Evolutionary conservation across 2,113 vertebrate species (phyloP), one percentile per base, ranked within the genome.

Genomic region (Semnornis frantzii): DNA sequence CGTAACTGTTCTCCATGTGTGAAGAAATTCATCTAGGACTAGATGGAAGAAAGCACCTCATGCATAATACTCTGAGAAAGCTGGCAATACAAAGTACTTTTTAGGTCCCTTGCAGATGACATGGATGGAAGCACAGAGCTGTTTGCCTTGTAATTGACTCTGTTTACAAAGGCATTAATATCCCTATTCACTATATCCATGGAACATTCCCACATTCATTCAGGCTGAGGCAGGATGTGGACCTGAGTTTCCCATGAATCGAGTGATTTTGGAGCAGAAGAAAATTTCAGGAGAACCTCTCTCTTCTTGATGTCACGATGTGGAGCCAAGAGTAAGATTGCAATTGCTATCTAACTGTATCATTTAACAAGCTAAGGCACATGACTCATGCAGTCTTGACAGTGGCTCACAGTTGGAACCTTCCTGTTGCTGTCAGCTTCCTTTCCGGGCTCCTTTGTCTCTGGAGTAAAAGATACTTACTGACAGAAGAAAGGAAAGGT

Each of bases 381-480:
- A 2, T 30, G 8, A 57, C 24, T 6, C 16, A 17, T 34, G 17
- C 5, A 42, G 19, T 31, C 50, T 63, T 74, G 15, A 34, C 8
- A n/a, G 11, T 39, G 27, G 8, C 10, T 92, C 15, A 9, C 54
- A 31, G 14, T 3, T 3, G 1, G 44, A 85, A 89, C 21, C 4
- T 0, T 6, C 0, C 7, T 19, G 1, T 42, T 90, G 16, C 42
- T 63, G 7, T 48, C 8, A 4, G 14, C n/a, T 82, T 64, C 9
- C n/a, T 82, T 60, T 68, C 34, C 31, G 24, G 20, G 8, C 4
- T 70, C 10, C 1, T 0, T 66, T 70, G 15, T 37, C 42, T 62
- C 46, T 34, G 44, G 5, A 8, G 8, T 42, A 90, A 65, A 69
- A 4, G 6, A n/a, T 28, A 16, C 37, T 33, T 12, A 8, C 9